phyloP scores from a whole-genome alignment of 1,140 invertebrate genomes.

The Lanistes nyassanus region DNA sequence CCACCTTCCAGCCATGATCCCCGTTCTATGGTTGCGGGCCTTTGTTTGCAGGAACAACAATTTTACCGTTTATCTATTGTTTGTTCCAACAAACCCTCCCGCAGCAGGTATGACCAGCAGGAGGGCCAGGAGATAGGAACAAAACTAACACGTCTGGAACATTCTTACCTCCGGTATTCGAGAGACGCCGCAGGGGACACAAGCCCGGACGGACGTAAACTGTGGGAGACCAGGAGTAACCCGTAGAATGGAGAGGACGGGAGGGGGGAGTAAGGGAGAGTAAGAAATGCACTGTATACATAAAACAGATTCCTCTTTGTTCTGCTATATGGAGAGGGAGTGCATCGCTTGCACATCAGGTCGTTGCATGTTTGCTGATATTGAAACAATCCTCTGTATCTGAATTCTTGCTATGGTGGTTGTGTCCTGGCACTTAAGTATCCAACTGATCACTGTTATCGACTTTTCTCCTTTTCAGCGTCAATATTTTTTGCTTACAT shows the following conservation, averaged over 20 bases:
- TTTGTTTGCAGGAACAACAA: conserved; percentile 1
- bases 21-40: not conserved
- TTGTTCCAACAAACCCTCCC: conserved; percentile 16
- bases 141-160: conserved; percentile 5
- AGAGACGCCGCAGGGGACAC: not conserved
- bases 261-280: not conserved
- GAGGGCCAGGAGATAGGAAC: not conserved
- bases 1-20: not conserved
- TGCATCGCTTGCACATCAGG: too few relatives aligned
- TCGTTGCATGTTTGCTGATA: too few relatives aligned
- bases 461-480: too few relatives aligned
- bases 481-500: too few relatives aligned
- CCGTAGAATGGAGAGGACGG: not conserved
- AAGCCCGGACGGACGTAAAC: not conserved
- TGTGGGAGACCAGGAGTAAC: not conserved
- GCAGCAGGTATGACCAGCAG: not conserved
- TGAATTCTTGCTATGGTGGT: too few relatives aligned
- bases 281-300: not conserved
- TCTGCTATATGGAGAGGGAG: too few relatives aligned
- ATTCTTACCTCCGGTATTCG: not conserved
- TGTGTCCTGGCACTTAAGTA: too few relatives aligned
- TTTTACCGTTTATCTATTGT: conserved; percentile 13
- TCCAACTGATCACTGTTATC: too few relatives aligned
- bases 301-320: too few relatives aligned
- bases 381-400: too few relatives aligned